Conservation (phyloP, 2,888 invertebrate genomes). For the Chrysodeixis includens region DNA sequence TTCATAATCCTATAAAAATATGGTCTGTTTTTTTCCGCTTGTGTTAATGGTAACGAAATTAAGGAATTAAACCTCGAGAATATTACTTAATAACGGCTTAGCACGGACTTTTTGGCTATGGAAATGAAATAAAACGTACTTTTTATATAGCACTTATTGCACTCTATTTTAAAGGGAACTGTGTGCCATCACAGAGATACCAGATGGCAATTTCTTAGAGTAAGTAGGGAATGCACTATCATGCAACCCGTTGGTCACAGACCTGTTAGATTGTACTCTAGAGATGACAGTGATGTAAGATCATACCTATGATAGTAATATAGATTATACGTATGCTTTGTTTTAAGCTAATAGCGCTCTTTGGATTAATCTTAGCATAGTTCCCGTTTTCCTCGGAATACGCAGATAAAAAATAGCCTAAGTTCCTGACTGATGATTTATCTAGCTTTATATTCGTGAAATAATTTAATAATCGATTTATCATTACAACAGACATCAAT, state of each 20-base stretch:
- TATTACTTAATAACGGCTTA: conserved; percentile 36
- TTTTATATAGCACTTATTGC: neutral
- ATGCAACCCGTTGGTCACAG: neutral
- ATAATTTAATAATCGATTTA: too few relatives aligned
- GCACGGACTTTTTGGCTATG: conserved; percentile 22
- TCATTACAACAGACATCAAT: too few relatives aligned
- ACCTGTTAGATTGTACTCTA: neutral
- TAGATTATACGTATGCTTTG: too few relatives aligned
- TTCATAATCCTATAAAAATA: conserved; percentile 55
- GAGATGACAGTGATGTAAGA: neutral
- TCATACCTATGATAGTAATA: too few relatives aligned
- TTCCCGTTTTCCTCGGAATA: too few relatives aligned
- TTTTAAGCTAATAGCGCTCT: too few relatives aligned
- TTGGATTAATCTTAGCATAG: too few relatives aligned
- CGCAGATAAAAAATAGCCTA: too few relatives aligned
- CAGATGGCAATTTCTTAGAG: neutral
- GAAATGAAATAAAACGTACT: conserved; percentile 5
- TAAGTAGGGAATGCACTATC: neutral
- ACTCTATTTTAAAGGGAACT: neutral
- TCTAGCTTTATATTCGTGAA: too few relatives aligned
- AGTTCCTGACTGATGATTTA: too few relatives aligned
- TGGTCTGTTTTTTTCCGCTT: conserved; percentile 29
- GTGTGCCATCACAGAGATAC: neutral
- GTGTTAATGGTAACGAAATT: conserved; percentile 44
- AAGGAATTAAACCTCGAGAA: conserved; percentile 40